These are phyloP conservation scores for Proterorhinus semilunaris DNA, from an alignment of 2,113 vertebrate genomes.

Conservation along the genomic window DNA sequence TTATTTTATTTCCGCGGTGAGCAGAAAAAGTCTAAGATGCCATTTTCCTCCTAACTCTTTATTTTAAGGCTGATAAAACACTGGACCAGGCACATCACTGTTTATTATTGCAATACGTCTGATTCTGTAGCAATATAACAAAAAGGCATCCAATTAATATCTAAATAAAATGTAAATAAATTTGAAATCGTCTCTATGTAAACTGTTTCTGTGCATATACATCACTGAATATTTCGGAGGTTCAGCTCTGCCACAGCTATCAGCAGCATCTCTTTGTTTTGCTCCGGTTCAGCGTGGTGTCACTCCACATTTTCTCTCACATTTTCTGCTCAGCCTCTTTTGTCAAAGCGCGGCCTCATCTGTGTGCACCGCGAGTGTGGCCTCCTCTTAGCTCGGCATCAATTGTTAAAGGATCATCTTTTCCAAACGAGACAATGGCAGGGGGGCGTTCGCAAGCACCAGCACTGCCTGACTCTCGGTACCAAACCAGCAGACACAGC, in stretches of 20 bases:
- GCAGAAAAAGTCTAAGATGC: too few species aligned
- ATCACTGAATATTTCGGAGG: constrained; percentile 30
- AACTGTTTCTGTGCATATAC: not conserved
- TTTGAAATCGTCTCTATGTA: not conserved
- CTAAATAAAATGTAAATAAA: too few species aligned
- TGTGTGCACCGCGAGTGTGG: constrained; percentile 21
- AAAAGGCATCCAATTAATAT: too few species aligned
- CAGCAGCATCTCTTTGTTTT: constrained; percentile 33
- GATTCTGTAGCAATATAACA: too few species aligned
- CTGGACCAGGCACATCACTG: not conserved
- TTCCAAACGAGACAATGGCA: constrained; percentile 18
- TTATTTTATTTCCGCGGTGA: too few species aligned
- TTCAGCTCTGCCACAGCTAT: constrained; percentile 25
- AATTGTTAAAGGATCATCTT: constrained; percentile 41
- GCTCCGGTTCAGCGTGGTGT: constrained; percentile 26
- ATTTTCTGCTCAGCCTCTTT: constrained; percentile 13
- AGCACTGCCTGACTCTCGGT: constrained; percentile 4
- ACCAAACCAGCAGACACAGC: not conserved
- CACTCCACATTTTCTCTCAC: constrained; percentile 24
- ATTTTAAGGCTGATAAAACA: not conserved
- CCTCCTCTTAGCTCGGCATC: constrained; percentile 37
- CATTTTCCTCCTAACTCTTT: too few species aligned
- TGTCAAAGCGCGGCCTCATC: constrained; percentile 1
- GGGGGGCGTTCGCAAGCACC: constrained; percentile 18
- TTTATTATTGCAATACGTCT: not conserved